These are phyloP conservation scores for Drymonia ruficornis DNA, from an alignment of 2,888 invertebrate species.

Conservation along the genomic window DNA sequence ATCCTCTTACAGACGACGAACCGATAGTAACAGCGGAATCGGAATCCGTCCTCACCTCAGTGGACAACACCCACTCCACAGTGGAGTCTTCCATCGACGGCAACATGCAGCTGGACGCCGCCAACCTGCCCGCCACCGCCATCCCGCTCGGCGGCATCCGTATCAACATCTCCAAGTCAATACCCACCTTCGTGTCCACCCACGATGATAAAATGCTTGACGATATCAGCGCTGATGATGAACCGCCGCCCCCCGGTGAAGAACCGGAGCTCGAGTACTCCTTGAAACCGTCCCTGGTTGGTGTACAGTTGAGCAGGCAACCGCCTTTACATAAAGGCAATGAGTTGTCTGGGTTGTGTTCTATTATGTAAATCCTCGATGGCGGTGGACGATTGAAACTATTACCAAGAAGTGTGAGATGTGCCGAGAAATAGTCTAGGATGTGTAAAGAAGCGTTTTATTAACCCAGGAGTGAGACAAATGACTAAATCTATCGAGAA, in stretches of 20 bases:
- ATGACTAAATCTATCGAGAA: too few relatives aligned
- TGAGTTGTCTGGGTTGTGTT: conserved; percentile 94
- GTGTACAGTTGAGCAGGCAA: conserved; percentile 87
- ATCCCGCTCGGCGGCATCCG: conserved; percentile 87
- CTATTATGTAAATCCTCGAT: conserved; percentile 87
- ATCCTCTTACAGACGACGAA: conserved; percentile 69
- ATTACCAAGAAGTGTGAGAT: too few relatives aligned
- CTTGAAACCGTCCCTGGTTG: conserved; percentile 87
- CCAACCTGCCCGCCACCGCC: conserved; percentile 64
- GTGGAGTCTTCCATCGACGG: conserved; percentile 90
- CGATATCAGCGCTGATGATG: conserved; percentile 70
- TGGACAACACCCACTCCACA: conserved; percentile 83
- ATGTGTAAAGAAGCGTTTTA: too few relatives aligned
- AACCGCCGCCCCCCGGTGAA: conserved; percentile 86
- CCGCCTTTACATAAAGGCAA: conserved; percentile 90
- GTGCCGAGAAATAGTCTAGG: too few relatives aligned
- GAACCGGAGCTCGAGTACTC: conserved; percentile 80
- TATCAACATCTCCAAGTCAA: conserved; percentile 92
- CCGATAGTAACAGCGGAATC: conserved; percentile 81
- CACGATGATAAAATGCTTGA: conserved; percentile 55
- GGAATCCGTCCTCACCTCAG: conserved; percentile 53
- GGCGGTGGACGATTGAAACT: too few relatives aligned
- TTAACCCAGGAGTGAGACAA: too few relatives aligned
- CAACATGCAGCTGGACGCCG: conserved; percentile 88
- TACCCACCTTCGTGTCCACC: conserved; percentile 53